Conservation (phyloP, 2,113 vertebrate species). For the Tympanuchus pallidicinctus region DNA sequence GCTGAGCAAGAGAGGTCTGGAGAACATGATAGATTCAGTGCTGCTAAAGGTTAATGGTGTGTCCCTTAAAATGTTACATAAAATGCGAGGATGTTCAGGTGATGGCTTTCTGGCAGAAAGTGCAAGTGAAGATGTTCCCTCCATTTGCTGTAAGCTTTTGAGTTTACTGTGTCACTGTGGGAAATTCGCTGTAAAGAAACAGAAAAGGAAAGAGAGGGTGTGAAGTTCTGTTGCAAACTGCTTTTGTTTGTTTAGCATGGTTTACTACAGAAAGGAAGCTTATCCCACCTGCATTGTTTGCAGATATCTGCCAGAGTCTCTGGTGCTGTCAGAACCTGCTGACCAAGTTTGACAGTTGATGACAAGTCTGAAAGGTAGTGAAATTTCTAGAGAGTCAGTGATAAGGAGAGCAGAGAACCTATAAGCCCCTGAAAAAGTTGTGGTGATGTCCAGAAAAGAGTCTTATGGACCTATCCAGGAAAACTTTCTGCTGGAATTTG, state of each 20-base stretch:
- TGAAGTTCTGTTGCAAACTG: background rate
- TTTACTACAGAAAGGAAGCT: background rate
- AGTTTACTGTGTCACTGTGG: background rate
- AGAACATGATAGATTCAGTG: background rate
- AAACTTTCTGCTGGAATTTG: background rate
- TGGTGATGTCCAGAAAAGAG: background rate
- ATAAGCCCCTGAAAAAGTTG: background rate
- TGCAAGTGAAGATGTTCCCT: background rate
- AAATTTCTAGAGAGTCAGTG: background rate
- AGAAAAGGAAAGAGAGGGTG: background rate
- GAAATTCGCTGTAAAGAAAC: background rate
- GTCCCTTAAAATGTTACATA: conserved; percentile 25
- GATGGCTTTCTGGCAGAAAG: background rate
- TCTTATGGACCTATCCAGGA: background rate
- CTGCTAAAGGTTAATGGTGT: conserved; percentile 9
- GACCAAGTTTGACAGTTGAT: background rate
- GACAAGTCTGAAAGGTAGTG: background rate
- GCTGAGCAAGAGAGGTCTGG: background rate
- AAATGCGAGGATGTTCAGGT: conserved; percentile 4
- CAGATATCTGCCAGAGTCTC: background rate
- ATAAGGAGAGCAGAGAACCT: background rate
- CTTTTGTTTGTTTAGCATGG: background rate
- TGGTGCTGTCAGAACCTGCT: background rate
- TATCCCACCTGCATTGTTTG: background rate
- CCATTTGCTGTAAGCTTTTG: background rate